phyloP scores from a whole-genome alignment of 2,888 invertebrate species.

The Coelinius sp. region DNA sequence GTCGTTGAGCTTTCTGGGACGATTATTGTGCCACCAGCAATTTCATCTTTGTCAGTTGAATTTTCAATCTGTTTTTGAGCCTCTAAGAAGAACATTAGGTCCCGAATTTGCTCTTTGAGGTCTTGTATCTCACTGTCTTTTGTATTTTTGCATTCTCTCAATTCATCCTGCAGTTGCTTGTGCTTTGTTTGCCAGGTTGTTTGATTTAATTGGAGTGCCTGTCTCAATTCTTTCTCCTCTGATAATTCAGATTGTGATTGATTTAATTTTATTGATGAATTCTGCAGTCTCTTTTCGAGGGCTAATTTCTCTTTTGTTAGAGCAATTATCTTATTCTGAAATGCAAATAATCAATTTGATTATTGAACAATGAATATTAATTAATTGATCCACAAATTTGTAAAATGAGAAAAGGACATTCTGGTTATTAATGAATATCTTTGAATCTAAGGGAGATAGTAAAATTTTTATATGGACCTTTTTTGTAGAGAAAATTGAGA shows the following conservation, averaged over 20 bases:
- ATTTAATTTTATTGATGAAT: constrained; percentile 77
- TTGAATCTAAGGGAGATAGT: too few relatives aligned
- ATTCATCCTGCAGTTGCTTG: constrained; percentile 62
- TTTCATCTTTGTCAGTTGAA: constrained; percentile 74
- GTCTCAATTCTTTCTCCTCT: constrained; percentile 89
- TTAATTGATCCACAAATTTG: too few relatives aligned
- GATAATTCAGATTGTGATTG: constrained; percentile 80
- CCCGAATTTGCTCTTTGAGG: constrained; percentile 92
- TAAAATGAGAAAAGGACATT: too few relatives aligned
- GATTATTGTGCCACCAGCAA: constrained; percentile 77
- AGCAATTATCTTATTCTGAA: constrained; percentile 72
- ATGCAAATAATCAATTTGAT: constrained; percentile 31
- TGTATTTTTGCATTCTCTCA: constrained; percentile 64
- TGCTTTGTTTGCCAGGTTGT: constrained; percentile 78
- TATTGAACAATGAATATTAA: constrained; percentile 26
- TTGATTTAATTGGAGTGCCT: constrained; percentile 83
- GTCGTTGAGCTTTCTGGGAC: constrained; percentile 62
- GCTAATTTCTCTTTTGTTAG: constrained; percentile 78
- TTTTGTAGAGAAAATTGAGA: too few relatives aligned
- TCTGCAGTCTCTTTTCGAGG: constrained; percentile 80
- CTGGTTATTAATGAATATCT: too few relatives aligned
- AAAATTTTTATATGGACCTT: too few relatives aligned
- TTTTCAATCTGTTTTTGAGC: constrained; percentile 81
- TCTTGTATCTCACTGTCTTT: constrained; percentile 82
- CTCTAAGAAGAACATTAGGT: constrained; percentile 97